Evolutionary conservation across 2,888 invertebrate genomes (phyloP), one percentile per base, ranked within the genome.

Genomic region (Agapetus fuscipes): DNA sequence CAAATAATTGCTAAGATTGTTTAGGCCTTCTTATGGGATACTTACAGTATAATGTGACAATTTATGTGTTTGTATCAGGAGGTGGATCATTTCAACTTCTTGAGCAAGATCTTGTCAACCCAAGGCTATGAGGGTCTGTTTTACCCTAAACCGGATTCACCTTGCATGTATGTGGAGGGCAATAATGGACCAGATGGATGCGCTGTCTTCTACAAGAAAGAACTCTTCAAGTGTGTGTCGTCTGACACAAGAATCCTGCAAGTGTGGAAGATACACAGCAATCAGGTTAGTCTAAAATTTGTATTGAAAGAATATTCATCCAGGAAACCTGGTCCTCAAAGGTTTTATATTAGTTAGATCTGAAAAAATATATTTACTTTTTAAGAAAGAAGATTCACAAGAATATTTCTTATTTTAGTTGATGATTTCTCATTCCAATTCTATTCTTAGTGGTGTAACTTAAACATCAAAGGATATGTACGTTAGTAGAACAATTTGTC

Each of bases 151-250:
- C 83, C 83, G 1, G 80, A 83, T 52, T 84, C 83, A 0, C 84
- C 84, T 0, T 83, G 83, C 57, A 61, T 83, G 30, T 81, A 83
- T 52, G 72, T 80, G 30, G 66, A 72, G 44, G 75, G 77, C 47
- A 82, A 82, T 54, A 78, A 78, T 52, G 85, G 85, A 1, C 83
- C 84, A 0, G 85, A 85, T 58, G 84, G 85, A 6, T 85, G 84
- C 58, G 83, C 84, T 17, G 67, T 85, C 34, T 84, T 85, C 58
- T 83, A 74, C 56, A 69, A 74, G 46, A 67, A 66, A 33, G 66
- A 72, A 47, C 76, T 76, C 56, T 76, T 80, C 49, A 71, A 78
- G 39, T 57, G 80, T 34, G 51, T 78, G 14, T 62, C 66, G 42
- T 68, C 65, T 16, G 72, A 76, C 38, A 74, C 72, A 1, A 65